Evolutionary conservation across 2,888 invertebrate species (phyloP).

Genomic region (Formica aserva): DNA sequence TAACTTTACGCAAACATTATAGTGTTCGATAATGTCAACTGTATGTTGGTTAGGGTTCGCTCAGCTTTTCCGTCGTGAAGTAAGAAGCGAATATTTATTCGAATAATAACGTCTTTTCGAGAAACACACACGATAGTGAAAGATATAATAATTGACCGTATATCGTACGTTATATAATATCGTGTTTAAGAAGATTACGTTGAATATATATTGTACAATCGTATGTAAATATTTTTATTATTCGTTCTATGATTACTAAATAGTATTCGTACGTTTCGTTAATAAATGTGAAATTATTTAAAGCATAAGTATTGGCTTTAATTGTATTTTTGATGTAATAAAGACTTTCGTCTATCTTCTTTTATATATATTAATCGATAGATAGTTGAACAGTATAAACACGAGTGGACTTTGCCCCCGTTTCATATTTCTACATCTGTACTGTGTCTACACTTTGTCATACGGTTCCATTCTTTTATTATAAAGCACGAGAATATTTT

Average conservation of each 20-base stretch:
- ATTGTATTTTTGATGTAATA: neutral
- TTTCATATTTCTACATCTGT: neutral
- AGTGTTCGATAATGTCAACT: neutral
- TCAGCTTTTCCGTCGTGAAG: neutral
- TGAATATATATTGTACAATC: neutral
- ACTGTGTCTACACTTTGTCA: neutral
- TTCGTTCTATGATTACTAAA: neutral
- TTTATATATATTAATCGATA: neutral
- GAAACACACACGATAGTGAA: neutral
- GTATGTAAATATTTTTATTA: constrained; percentile 10
- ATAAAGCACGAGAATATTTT: neutral
- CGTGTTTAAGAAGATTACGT: neutral
- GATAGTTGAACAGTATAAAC: constrained; percentile 7
- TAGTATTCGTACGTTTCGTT: neutral
- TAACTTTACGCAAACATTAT: neutral
- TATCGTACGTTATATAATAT: constrained; percentile 1
- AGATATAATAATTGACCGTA: neutral
- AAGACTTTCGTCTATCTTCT: neutral
- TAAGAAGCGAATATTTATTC: neutral
- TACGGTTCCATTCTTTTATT: neutral
- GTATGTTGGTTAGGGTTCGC: neutral
- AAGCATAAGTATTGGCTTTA: neutral
- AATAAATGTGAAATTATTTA: neutral
- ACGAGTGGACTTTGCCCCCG: constrained; percentile 52
- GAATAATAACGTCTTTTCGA: neutral